These are phyloP conservation scores for Tanypteryx hageni DNA, from an alignment of 2,888 invertebrate species.

Conservation along the genomic window DNA sequence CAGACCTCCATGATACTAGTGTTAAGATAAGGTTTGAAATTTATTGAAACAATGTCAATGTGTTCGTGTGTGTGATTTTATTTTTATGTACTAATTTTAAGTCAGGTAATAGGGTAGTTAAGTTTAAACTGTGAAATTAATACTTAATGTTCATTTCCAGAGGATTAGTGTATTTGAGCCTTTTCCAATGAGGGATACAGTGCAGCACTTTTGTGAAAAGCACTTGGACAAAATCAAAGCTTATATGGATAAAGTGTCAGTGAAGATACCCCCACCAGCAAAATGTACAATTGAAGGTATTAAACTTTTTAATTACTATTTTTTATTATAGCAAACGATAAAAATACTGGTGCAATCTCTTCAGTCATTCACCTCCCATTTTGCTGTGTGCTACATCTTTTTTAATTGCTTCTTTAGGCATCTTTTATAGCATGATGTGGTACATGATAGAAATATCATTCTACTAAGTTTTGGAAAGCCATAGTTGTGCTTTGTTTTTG, in stretches of 20 bases:
- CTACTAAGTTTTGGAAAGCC: neutral
- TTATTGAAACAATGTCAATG: no score
- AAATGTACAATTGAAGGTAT: constrained; percentile 95
- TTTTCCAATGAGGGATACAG: constrained; percentile 93
- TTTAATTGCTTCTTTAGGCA: constrained; percentile 65
- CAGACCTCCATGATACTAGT: no score
- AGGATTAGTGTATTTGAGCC: constrained; percentile 92
- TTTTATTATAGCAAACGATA: neutral
- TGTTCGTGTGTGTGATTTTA: no score
- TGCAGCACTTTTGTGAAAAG: constrained; percentile 97
- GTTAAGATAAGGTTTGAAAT: no score
- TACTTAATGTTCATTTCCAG: constrained; percentile 72
- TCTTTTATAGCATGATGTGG: neutral
- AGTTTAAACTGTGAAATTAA: neutral
- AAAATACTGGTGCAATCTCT: neutral
- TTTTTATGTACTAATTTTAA: no score
- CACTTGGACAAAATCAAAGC: constrained; percentile 93
- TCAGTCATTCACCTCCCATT: neutral
- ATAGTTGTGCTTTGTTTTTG: constrained; percentile 48
- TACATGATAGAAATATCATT: constrained; percentile 26
- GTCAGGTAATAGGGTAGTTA: neutral
- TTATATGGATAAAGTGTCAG: constrained; percentile 92
- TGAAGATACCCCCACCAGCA: constrained; percentile 91
- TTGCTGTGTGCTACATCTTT: neutral
- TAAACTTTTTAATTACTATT: neutral